Base-by-base conservation (phyloP, 2,113 vertebrate genomes). In the Odobenus rosmarus region DNA sequence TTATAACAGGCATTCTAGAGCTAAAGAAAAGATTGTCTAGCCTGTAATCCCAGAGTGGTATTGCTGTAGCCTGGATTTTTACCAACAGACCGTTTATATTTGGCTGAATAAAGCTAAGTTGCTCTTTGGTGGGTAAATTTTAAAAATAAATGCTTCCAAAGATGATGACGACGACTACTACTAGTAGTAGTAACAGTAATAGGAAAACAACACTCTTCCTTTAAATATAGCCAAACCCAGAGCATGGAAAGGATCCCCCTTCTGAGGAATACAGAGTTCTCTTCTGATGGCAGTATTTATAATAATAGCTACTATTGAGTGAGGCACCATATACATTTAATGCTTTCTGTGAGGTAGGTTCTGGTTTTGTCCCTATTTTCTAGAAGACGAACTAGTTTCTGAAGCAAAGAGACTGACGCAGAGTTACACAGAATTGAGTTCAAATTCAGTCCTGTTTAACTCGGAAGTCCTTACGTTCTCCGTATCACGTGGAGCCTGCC, bases 81-180 rank as follows among this genome's bases (percentile, higher is more conserved):
- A 85, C 62, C 79, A 86, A 94, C n/a, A 88, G 79, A 90, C 21
- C 90, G 23, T 95, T 89, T 84, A 59, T 49, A 13, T 90, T 88
- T 39, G 49, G 31, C 53, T 83, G 77, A 88, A 89, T 87, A 90
- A 80, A 93, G 61, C 49, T 87, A 84, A 80, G 88, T 89, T 89
- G 36, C 26, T 24, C 7, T 49, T 79, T 24, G 46, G 15, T 74
- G 23, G 93, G 21, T 93, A 83, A 81, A 67, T 96, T 92, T 71
- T 90, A 87, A 79, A 95, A 97, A 80, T 92, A 86, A 79, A 64
- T 81, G 21, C 76, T 90, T 76, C 36, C 84, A 33, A 69, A 97
- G 36, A 82, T 31, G 74, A 49, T 0, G 14, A 49, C 12, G 5
- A 74, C 0, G 7, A 49, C 12, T 2, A 74, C 39, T 33, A 33